Conservation (phyloP, 2,888 invertebrate species). For the Ophion ventricosus region DNA sequence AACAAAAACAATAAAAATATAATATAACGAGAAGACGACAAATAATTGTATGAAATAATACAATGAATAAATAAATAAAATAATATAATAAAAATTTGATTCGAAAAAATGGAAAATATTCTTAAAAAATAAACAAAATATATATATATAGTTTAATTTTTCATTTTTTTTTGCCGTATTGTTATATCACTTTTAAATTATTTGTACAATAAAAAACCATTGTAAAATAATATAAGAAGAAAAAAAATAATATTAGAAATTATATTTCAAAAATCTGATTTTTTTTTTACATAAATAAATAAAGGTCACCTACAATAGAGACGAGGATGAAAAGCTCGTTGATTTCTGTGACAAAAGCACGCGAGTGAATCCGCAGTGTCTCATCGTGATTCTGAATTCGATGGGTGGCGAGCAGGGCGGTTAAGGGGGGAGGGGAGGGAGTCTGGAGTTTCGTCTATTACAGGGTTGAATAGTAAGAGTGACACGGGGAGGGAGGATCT, state of each 20-base stretch:
- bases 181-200: not conserved
- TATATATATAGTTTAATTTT: too few relatives aligned
- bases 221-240: not conserved
- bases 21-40: too few relatives aligned
- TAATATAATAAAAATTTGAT: too few relatives aligned
- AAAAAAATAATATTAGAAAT: too few relatives aligned
- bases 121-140: too few relatives aligned
- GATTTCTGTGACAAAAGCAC: slow-evolving; percentile 8
- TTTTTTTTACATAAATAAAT: not conserved
- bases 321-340: slow-evolving; percentile 30
- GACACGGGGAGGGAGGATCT: slow-evolving; percentile 42
- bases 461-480: slow-evolving; percentile 52
- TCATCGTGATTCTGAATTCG: slow-evolving; percentile 19
- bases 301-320: not conserved
- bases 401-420: not conserved
- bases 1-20: too few relatives aligned
- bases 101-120: too few relatives aligned
- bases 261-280: too few relatives aligned
- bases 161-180: not conserved
- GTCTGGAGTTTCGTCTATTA: slow-evolving; percentile 35
- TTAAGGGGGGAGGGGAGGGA: not conserved
- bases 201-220: not conserved
- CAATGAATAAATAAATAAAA: too few relatives aligned
- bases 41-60: too few relatives aligned
- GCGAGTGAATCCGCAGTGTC: slow-evolving; percentile 33